These are phyloP conservation scores for Perodicticus potto DNA, from an alignment of 2,797 vertebrate species.

Conservation along the genomic window DNA sequence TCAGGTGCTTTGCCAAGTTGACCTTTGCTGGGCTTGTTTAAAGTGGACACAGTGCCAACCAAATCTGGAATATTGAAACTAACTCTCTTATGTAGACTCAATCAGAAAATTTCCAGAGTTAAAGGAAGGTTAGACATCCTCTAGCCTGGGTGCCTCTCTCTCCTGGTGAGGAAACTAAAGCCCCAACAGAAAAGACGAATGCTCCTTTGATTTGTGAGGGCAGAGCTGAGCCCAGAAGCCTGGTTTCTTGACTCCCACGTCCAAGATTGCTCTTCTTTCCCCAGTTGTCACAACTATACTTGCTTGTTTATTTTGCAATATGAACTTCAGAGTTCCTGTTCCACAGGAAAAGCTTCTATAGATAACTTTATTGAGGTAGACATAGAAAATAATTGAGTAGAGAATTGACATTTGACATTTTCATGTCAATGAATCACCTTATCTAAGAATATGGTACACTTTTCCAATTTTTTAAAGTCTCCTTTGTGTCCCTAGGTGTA, in stretches of 20 bases:
- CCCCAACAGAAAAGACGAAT: neutral
- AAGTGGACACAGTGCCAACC: neutral
- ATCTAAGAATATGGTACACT: neutral
- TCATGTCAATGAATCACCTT: neutral
- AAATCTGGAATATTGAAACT: neutral
- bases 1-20: neutral
- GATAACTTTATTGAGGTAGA: neutral
- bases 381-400: neutral
- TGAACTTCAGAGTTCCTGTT: neutral
- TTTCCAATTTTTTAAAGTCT: neutral
- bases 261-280: neutral
- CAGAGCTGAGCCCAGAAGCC: neutral
- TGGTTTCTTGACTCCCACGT: neutral
- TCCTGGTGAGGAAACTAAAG: neutral
- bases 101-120: neutral
- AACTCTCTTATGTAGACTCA: neutral
- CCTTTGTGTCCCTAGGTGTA: neutral
- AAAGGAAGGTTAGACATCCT: neutral
- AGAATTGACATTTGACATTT: slow-evolving; percentile 16
- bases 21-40: neutral
- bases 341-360: neutral
- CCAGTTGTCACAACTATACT: neutral
- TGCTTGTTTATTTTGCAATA: neutral
- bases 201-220: neutral
- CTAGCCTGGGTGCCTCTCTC: neutral